These are phyloP conservation scores for Eulemur albifrons DNA, from an alignment of 2,797 vertebrate genomes.

Conservation along the genomic window DNA sequence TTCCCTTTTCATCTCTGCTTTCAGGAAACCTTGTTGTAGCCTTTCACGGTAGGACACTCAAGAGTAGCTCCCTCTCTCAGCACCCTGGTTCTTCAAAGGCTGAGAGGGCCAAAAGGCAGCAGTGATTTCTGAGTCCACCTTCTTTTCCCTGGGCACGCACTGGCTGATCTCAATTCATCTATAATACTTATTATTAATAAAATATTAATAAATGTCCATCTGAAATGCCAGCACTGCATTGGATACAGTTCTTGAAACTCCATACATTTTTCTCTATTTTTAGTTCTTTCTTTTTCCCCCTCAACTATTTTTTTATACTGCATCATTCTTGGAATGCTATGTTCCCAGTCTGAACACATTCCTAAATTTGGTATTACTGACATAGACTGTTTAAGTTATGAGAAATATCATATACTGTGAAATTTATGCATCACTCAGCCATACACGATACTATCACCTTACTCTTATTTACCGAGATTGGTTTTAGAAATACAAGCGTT, in stretches of 20 bases:
- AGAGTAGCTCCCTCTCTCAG: background rate
- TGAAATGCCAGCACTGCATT: background rate
- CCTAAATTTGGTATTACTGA: background rate
- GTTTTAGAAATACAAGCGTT: background rate
- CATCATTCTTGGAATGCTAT: background rate
- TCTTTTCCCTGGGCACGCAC: background rate
- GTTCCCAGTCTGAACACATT: background rate
- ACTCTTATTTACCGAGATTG: background rate
- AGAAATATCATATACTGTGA: background rate
- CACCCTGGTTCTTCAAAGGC: background rate
- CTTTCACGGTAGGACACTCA: background rate
- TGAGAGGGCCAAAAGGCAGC: background rate
- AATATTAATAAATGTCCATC: background rate
- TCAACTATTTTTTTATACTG: background rate
- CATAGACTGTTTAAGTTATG: background rate
- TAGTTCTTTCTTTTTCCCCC: background rate
- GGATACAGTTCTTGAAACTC: background rate
- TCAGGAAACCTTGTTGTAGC: background rate
- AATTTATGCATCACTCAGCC: background rate
- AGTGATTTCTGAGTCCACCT: background rate
- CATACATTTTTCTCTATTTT: background rate
- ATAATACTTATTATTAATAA: too few relatives aligned
- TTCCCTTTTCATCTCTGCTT: slow-evolving; percentile 4
- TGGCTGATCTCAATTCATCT: background rate
- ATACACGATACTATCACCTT: fast-evolving